Conservation (phyloP, 2,113 vertebrate genomes). For the Apeltes quadracus region DNA sequence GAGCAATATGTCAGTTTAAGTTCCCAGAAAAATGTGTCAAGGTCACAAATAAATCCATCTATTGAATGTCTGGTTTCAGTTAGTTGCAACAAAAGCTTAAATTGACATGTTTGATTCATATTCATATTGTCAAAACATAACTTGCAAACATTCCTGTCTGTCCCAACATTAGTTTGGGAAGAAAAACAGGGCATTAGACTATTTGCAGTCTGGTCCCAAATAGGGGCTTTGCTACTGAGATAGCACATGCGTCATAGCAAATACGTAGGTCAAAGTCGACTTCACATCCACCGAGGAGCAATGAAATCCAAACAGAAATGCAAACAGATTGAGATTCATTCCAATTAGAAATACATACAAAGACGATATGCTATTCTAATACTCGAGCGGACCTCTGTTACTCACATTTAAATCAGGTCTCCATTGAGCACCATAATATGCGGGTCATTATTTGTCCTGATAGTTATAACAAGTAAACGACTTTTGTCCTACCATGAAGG, state of each 20-base stretch:
- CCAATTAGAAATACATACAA: background rate
- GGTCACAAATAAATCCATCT: background rate
- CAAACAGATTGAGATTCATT: background rate
- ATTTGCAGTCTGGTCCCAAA: no score
- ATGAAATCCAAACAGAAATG: background rate
- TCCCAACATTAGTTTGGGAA: background rate
- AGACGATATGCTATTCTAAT: background rate
- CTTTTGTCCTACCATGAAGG: conserved; percentile 19
- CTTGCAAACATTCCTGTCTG: background rate
- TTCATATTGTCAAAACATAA: no score
- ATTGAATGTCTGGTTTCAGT: background rate
- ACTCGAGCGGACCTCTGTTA: background rate
- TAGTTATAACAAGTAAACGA: no score
- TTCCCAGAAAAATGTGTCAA: rapidly evolving
- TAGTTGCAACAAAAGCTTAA: background rate
- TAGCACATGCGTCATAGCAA: background rate
- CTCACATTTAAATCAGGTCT: background rate
- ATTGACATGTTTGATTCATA: background rate
- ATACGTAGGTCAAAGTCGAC: background rate
- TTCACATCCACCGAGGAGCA: background rate
- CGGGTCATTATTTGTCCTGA: no score
- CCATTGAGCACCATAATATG: background rate
- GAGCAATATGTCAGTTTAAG: background rate
- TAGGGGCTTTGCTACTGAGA: no score
- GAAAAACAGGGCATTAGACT: background rate